These are phyloP conservation scores for Alligator sinensis DNA, from an alignment of 2,113 vertebrate genomes.

Conservation along the genomic window DNA sequence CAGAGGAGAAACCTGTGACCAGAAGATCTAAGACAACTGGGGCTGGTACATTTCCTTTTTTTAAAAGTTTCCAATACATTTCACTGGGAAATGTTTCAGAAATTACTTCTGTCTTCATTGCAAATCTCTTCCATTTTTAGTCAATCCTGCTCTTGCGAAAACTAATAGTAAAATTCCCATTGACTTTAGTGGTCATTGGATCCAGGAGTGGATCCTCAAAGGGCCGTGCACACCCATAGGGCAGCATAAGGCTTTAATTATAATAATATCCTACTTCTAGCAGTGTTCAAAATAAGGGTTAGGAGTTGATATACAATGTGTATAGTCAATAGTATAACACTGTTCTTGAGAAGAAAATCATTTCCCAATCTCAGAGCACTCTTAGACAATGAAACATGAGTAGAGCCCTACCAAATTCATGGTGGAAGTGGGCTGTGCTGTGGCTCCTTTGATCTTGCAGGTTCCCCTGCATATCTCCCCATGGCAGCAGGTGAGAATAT, in stretches of 20 bases:
- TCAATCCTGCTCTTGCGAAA: neutral
- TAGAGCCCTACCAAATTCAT: too few species aligned
- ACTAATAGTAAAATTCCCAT: neutral
- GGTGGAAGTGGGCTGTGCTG: too few species aligned
- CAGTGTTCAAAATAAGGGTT: neutral
- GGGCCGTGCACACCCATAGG: neutral
- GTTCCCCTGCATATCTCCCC: too few species aligned
- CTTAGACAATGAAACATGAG: neutral
- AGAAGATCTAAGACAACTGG: too few species aligned
- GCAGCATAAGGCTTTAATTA: neutral
- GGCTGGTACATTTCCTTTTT: neutral
- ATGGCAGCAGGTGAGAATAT: too few species aligned
- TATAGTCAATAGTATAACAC: neutral
- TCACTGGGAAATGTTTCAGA: too few species aligned
- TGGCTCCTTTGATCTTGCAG: too few species aligned
- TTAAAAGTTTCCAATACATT: neutral
- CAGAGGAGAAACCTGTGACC: too few species aligned
- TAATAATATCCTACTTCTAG: neutral
- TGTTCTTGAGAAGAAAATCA: neutral
- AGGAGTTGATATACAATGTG: neutral
- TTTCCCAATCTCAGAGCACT: slow-evolving; percentile 4
- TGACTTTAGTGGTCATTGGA: neutral
- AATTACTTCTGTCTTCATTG: too few species aligned
- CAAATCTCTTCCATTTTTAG: neutral
- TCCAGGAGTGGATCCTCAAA: neutral